Base-by-base conservation (phyloP, 2,113 vertebrate genomes). In the Onychorhynchus coronatus region DNA sequence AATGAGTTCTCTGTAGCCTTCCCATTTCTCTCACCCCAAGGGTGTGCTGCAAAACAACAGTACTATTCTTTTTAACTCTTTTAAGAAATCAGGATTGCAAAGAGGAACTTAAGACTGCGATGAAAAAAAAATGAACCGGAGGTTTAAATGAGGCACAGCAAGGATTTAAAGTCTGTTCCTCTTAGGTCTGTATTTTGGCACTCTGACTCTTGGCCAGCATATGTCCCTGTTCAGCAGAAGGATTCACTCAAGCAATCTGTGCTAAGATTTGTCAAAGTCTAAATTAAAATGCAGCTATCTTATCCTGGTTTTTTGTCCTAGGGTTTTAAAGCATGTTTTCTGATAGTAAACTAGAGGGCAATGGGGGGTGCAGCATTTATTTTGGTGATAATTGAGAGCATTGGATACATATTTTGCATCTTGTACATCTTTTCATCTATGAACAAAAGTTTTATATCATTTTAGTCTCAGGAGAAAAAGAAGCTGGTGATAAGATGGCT, bases 191-290 rank as follows among this genome's bases (percentile, higher is more conserved):
- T 5, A 0, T 95, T 95, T 95, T 95, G 96, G 79, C 85, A 83
- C 67, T 89, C 78, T 95, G 85, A 92, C 88, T 94, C 95, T 92
- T 92, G 91, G 95, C 79, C 95, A 74, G 75, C 82, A 53, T 90
- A 82, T 86, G 63, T 88, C 92, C 82, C 94, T 86, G 76, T 86
- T 86, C 61, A 91, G 65, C 94, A 97, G 93, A 97, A 92, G 91
- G 76, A 87, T 79, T 70, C 61, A 23, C 70, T 95, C 76, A 71
- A 67, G 66, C 94, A 93, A 70, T 93, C 82, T 94, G 91, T 91
- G 65, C 85, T 71, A 61, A 89, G 33, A 44, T 33, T 85, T 78
- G 67, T 97, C 73, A 79, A 84, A 87, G 16, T 81, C 77, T 89
- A 73, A 86, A 86, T 95, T 70, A 94, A 94, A 91, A 91, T 86